Evolutionary conservation across 2,888 invertebrate species (phyloP), one percentile per base, ranked within the genome.

Genomic region (Agrochola lychnidis): DNA sequence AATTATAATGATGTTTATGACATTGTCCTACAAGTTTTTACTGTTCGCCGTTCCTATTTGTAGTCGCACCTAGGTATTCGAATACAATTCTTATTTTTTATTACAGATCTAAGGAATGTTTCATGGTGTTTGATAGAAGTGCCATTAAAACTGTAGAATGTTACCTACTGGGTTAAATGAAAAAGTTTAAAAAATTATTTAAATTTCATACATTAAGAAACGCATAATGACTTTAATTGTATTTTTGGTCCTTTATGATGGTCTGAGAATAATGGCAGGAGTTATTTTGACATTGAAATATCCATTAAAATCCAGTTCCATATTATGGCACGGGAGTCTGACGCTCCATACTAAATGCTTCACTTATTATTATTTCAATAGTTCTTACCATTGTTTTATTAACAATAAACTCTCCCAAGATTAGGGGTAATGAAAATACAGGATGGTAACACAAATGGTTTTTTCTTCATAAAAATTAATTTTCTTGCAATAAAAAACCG

Each of bases 391-490:
- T 86, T 84, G 85, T 90, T 94, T 94, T 93, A 93, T 89, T 89
- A 91, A 87, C 92, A 90, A 88, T 94, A 91, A 94, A 93, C 87
- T 83, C 82, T 69, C 42, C 77, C 42, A 83, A 92, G 86, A 93
- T 93, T 92, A 90, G 90, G 81, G 89, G 90, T 91, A 93, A 93
- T 94, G 91, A 92, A 92, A 92, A 90, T 87, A 84, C 91, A 86
- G 85, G 85, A 84, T 85, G 83, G 86, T 87, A 83, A 86, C 87
- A 88, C 87, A 92, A 91, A 90, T 89, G 88, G 86, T 89, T 91
- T 88, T 88, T 90, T 89, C 87, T 79, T 82, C 81, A 86, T 88
- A 91, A 90, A 84, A 92, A 92, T 91, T 92, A 93, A 94, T 94
- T 93, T 93, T 91, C 88, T 89, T 81, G 91, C 83, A 85, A 92